Conservation (phyloP, 2,113 vertebrate genomes). For the Anarhynchus alexandrinus region DNA sequence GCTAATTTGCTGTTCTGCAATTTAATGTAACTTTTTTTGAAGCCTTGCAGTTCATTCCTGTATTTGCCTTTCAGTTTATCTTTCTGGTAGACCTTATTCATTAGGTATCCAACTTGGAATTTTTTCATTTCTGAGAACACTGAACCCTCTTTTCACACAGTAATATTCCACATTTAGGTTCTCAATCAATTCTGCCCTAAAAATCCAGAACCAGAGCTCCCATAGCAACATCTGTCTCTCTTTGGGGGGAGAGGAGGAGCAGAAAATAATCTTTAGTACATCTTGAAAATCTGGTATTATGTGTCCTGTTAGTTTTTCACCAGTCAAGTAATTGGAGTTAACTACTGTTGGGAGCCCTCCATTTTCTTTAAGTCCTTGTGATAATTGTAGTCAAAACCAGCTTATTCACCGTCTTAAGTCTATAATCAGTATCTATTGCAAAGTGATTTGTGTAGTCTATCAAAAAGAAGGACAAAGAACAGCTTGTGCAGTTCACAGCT, state of each 20-base stretch:
- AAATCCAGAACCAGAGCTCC: neutral
- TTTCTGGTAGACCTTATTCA: neutral
- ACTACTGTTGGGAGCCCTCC: neutral
- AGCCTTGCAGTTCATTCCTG: neutral
- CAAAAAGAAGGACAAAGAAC: neutral
- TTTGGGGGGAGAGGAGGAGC: neutral
- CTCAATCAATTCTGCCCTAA: neutral
- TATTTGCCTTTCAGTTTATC: neutral
- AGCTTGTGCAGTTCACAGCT: neutral
- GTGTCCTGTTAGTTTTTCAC: neutral
- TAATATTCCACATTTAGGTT: neutral
- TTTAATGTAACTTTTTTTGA: neutral
- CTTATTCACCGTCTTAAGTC: neutral
- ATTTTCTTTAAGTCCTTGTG: neutral
- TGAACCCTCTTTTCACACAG: neutral
- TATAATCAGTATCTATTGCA: neutral
- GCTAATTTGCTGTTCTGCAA: neutral
- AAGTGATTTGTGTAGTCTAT: neutral
- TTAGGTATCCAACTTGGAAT: neutral
- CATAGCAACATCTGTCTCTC: neutral
- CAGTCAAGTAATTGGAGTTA: neutral
- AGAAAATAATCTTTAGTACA: neutral
- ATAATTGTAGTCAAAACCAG: neutral
- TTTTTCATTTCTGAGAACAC: neutral
- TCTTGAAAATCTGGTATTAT: neutral